These are phyloP conservation scores for Plebejus melissa DNA, from an alignment of 2,888 invertebrate genomes.

Conservation along the genomic window DNA sequence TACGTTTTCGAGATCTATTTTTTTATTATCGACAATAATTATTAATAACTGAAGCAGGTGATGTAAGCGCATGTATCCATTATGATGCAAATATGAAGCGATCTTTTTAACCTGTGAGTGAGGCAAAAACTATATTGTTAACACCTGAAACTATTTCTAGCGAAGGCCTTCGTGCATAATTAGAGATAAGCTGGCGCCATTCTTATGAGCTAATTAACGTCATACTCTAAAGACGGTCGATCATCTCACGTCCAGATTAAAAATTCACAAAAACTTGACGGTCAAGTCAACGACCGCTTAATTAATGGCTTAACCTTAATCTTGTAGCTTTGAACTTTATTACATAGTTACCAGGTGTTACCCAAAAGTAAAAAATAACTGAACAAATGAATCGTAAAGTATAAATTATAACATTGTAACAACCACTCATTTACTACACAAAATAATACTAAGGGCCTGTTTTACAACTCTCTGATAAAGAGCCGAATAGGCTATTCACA, in stretches of 20 bases:
- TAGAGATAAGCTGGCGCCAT: slow-evolving; percentile 7
- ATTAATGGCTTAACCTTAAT: not conserved
- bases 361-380: not conserved
- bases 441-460: not conserved
- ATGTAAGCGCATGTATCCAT: not conserved
- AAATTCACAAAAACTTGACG: slow-evolving; percentile 13
- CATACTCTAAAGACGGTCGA: not conserved
- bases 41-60: not conserved
- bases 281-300: slow-evolving; percentile 9
- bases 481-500: too few species aligned
- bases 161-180: slow-evolving; percentile 14
- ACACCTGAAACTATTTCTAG: not conserved
- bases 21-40: too few species aligned
- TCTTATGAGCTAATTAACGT: slow-evolving; percentile 17
- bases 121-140: not conserved
- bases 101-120: not conserved
- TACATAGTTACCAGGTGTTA: not conserved
- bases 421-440: not conserved
- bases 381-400: not conserved
- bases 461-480: too few species aligned
- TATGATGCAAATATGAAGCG: not conserved
- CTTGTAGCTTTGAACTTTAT: not conserved
- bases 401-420: too few species aligned
- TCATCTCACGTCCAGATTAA: slow-evolving; percentile 11
- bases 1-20: too few species aligned